Evolutionary conservation across 2,113 vertebrate genomes (phyloP), one percentile per base, ranked within the genome.

Genomic region (Lophius piscatorius): DNA sequence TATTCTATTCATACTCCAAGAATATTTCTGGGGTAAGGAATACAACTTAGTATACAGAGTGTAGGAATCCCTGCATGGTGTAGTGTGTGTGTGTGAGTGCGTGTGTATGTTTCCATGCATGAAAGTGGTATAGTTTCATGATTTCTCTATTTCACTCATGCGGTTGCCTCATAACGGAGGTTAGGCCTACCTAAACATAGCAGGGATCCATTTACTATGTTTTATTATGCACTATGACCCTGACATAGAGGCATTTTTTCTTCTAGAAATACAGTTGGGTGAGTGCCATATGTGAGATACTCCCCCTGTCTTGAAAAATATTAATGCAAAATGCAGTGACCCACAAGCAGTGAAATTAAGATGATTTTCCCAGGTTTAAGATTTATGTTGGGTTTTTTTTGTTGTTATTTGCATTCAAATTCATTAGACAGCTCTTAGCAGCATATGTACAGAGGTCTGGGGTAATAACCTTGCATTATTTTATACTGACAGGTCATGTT

Each of bases 181-280:
- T 84, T 82, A 87, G 70, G 40, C 42, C 58, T n/a, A 65, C 58
- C 65, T 73, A 76, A 84, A 89, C 78, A 86, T 88, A 87, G 82
- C 78, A 80, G 33, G 51, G 76, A 87, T 90, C 88, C 74, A 83
- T 81, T 88, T 84, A 78, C 74, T 84, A 80, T 63, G 58, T 82
- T 91, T 87, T 81, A 83, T 89, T 87, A 89, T 90, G 81, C 77
- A 86, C 55, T 70, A 52, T 70, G 73, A 81, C 55, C 58, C 80
- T 73, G 70, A 82, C 72, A 85, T 70, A 68, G 74, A 84, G 54
- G 65, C 87, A 76, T 41, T 80, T 63, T n/a, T n/a, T 57, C 69
- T 48, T 87, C 81, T 90, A 90, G 83, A 90, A 89, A 91, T 89
- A 92, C 58, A 81, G 71, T 24, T 61, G 22, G 38, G 57, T 3